Evolutionary conservation across 2,888 invertebrate genomes (phyloP), one percentile per base, ranked within the genome.

Genomic region (Hirudinaria manillensis): DNA sequence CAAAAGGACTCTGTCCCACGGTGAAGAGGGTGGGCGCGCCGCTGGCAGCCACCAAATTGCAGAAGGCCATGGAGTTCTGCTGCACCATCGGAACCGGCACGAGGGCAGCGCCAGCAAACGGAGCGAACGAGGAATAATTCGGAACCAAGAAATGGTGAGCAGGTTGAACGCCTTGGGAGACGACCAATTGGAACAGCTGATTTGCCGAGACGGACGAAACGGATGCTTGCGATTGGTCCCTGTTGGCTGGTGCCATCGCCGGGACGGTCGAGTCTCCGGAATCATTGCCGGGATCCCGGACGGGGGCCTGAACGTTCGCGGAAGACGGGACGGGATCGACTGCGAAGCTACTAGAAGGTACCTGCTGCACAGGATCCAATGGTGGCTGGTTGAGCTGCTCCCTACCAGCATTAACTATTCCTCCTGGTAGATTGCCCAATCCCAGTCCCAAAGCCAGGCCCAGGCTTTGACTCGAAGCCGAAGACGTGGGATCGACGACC

Each of bases 11-110:
- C 53, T 75, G 75, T 16, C 65, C 71, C n/a, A 75, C 72, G 10
- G 75, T 72, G 53, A 75, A 75, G 32, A 75, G 71, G 2, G 75
- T 75, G n/a, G 71, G 75, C 16, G 75, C 66, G 2, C 74, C 74
- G 2, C 66, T 68, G 34, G 68, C 34, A n/a, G 68, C 36, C 36
- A 68, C 74, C 19, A 74, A 61, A 56, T 74, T 74, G 53, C 75
- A 75, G 53, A 75, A 72, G 2, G 75, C 65, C 24, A 75, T 71
- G 38, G 70, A 36, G 53, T 56, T 72, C 72, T 71, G 75, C 6
- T 51, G 75, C 32, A 72, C 55, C 29, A 72, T 29, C 1, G 72
- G 72, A 19, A 75, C 36, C 24, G 72, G 72, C 10, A 72, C 65
- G 7, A 75, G 38, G 16, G 72, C 34, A 3, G 75, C 66, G 6